Evolutionary conservation across 1,140 invertebrate species (phyloP), one percentile per base, ranked within the genome.

Genomic region (Lasioglossum baleicum): DNA sequence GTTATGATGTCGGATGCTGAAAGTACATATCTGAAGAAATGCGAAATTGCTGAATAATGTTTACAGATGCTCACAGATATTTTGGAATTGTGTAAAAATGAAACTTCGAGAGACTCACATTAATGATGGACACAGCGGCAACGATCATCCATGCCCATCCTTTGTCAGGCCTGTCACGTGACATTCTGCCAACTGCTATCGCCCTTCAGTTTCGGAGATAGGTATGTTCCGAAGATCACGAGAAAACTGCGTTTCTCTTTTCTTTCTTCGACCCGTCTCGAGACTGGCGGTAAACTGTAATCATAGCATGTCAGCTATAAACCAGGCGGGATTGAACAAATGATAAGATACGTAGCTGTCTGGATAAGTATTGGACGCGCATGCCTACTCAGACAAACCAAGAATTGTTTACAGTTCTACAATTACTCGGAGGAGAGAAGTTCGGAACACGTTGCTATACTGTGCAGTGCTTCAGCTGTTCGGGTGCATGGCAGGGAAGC

Each of bases 71-170:
- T 35, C 35, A 35, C 35, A 35, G 5, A 35, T 35, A 35, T 35
- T 35, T 35, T 35, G 35, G 35, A 5, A 2, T 35, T 4, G 35
- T 35, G 35, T 35, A 35, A 35, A 35, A 35, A 3, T 35, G 35
- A 35, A 48, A 48, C 13, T 11, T 11, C 13, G 44, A 48, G 2
- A 10, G 1, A 48, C 94, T 94, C 92, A 96, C 95, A 81, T 95
- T 95, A 40, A 92, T 91, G 69, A 91, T 83, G 64, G 88, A 89
- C 51, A 94, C 94, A 7, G 94, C 95, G 15, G 95, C 81, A 22
- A 96, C 92, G 20, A 96, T 94, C 84, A 95, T 91, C 95, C 96
- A 96, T 1, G 95, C 95, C 95, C 95, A 96, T 8, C 95, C 95
- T 0, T 94, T 95, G 87, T 96, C 95, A n/a, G 26, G 65, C 6